Base-by-base conservation (phyloP, 2,113 vertebrate species). In the human region DNA sequence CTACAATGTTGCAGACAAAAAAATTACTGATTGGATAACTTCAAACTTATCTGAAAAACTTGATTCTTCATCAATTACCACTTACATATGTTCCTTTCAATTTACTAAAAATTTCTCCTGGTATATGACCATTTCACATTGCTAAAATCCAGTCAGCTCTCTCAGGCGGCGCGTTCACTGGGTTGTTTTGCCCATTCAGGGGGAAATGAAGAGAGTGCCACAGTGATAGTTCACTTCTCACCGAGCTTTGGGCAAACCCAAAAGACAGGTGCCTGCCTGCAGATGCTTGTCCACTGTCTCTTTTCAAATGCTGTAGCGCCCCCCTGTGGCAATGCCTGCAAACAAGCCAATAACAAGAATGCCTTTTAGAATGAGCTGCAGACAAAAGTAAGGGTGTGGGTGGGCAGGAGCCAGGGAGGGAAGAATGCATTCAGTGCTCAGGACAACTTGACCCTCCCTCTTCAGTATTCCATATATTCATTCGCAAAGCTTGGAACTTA, bases 241-340 rank as follows among this genome's bases (percentile, higher is more conserved):
- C 4, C 1, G 40, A 79, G 57, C 27, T 38, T 75, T 35, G 83
- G 68, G 55, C n/a, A 30, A 30, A 20, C 4, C 3, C 22, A 30
- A 6, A 6, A 40, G 20, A 45, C 59, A 23, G 45, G 76, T 20
- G 25, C 30, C 52, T 8, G 12, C 30, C 9, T 38, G 23, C 43
- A 18, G 23, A 23, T 2, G 87, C 70, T 25, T 25, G 8, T 20
- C 38, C 14, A 8, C 35, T 3, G 9, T 5, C 27, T 27, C 40
- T 90, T 83, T 72, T 55, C 43, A 94, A 91, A 35, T 64, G 68
- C 75, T 75, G 2, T 4, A 75, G 87, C 18, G 30, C 83, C 89
- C 45, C 86, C 61, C 23, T 43, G 82, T 97, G 93, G 92, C 89
- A 30, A 76, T 30, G 55, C 48, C 59, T 86, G 73, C 70, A 57